Conservation (phyloP, 2,888 invertebrate genomes). For the Philhelius pedissequus region DNA sequence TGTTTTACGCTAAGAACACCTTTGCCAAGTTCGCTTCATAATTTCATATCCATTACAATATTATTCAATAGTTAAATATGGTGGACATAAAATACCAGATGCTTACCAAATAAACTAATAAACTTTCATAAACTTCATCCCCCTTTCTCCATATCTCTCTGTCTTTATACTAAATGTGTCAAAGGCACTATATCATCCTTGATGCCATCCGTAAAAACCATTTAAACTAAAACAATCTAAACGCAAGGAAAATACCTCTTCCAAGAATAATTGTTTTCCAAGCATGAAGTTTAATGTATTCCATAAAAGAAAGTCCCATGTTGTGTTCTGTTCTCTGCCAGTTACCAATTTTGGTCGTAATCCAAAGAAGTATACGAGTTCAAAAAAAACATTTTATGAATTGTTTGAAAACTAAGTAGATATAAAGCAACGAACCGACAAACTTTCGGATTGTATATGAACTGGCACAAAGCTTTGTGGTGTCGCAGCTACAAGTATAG, state of each 20-base stretch:
- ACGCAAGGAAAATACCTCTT: neutral
- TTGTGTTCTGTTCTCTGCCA: neutral
- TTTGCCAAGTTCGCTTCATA: neutral
- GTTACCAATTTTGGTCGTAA: neutral
- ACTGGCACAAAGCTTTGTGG: conserved; percentile 2
- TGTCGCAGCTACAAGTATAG: neutral
- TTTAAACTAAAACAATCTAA: conserved; percentile 15
- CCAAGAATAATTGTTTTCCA: neutral
- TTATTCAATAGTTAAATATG: neutral
- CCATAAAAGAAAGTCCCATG: neutral
- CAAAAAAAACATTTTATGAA: neutral
- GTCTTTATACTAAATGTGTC: neutral
- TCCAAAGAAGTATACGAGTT: neutral
- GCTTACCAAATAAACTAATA: neutral
- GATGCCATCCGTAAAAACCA: neutral
- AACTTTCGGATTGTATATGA: neutral
- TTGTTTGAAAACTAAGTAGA: conserved; percentile 26
- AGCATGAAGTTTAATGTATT: conserved; percentile 1
- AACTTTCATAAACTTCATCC: neutral
- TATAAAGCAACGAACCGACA: neutral
- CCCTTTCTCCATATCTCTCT: neutral
- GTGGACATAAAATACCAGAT: neutral
- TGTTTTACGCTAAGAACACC: neutral
- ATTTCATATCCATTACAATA: neutral
- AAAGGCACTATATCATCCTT: conserved; percentile 1